Evolutionary conservation across 2,888 invertebrate species (phyloP).

Genomic region (Oscheius sp.): DNA sequence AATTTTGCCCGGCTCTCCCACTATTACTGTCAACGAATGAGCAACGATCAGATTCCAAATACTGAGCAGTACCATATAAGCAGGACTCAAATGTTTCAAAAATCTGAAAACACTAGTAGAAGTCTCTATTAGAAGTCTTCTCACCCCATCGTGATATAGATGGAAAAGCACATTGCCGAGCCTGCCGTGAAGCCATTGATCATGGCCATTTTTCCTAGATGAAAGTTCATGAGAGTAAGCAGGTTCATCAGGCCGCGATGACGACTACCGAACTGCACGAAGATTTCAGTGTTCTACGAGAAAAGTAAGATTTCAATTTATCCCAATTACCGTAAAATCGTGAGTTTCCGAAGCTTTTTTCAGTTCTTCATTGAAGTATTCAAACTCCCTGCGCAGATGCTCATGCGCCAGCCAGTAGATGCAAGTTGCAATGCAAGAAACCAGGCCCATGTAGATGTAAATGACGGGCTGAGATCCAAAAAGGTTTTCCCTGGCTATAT

Average conservation of each 20-base stretch:
- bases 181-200: conserved; percentile 14
- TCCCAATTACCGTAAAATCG: conserved; percentile 20
- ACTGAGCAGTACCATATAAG: background rate
- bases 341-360: conserved; percentile 27
- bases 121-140: background rate
- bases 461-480: conserved; percentile 25
- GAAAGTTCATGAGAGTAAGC: conserved; percentile 17
- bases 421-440: conserved; percentile 10
- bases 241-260: conserved; percentile 15
- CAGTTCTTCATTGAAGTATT: conserved; percentile 36
- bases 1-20: conserved; percentile 29
- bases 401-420: conserved; percentile 35
- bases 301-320: background rate
- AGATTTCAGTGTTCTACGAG: conserved; percentile 19
- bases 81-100: conserved; percentile 5
- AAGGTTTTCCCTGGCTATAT: conserved; percentile 1
- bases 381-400: conserved; percentile 24
- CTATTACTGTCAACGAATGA: conserved; percentile 1
- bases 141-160: conserved; percentile 26
- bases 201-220: conserved; percentile 30
- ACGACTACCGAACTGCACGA: conserved; percentile 16
- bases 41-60: background rate
- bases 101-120: conserved; percentile 11
- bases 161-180: conserved; percentile 11
- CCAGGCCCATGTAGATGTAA: conserved; percentile 24